Conservation (phyloP, 2,113 vertebrate genomes). For the Fukomys damarensis region DNA sequence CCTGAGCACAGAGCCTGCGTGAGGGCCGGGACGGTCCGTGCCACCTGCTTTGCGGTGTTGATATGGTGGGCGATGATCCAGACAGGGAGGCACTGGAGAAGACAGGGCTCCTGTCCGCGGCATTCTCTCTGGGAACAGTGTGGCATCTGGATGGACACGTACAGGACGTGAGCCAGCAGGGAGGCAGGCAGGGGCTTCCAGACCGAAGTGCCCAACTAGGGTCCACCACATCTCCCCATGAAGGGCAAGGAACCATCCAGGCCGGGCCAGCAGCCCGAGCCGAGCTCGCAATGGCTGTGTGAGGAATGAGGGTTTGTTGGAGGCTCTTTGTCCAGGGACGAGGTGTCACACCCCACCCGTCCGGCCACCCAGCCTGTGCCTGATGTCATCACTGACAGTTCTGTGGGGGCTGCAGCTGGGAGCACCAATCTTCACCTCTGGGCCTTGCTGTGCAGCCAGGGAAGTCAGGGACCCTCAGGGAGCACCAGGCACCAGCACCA, state of each 20-base stretch:
- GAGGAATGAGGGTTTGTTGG: too few relatives aligned
- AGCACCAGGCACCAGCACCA: too few relatives aligned
- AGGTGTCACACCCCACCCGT: too few relatives aligned
- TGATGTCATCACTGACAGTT: too few relatives aligned
- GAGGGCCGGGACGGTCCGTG: not conserved
- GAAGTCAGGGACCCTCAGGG: too few relatives aligned
- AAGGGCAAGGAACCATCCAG: not conserved
- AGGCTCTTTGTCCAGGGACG: too few relatives aligned
- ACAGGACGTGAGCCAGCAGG: not conserved
- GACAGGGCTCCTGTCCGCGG: not conserved
- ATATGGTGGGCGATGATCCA: not conserved
- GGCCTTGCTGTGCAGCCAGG: too few relatives aligned
- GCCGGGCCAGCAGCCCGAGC: not conserved
- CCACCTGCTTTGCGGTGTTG: not conserved
- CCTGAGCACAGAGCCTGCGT: not conserved
- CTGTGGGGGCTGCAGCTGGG: too few relatives aligned
- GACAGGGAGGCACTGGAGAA: not conserved
- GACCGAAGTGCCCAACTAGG: not conserved
- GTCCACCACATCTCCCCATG: not conserved
- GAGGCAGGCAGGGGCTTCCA: not conserved
- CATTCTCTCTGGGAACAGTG: too few relatives aligned
- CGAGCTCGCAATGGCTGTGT: too few relatives aligned
- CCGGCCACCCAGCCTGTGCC: too few relatives aligned
- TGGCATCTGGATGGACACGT: not conserved
- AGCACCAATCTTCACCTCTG: too few relatives aligned